Base-by-base conservation (phyloP, 2,888 invertebrate species). In the Drosophila multiciliata region DNA sequence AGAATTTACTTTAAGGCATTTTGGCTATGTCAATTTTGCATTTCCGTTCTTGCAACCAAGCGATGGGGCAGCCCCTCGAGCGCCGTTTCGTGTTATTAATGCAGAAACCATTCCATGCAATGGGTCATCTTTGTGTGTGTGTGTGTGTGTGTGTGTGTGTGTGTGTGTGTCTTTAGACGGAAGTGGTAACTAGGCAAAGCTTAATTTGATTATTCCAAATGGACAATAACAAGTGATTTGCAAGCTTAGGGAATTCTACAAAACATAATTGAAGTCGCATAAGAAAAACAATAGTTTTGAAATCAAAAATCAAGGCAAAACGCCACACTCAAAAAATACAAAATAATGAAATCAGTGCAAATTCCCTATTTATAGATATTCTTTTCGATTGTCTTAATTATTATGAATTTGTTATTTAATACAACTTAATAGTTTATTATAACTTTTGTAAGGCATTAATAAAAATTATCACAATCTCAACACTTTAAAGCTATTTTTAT, bases 1-100 rank as follows among this genome's bases (percentile, higher is more conserved):
- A 69, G 76, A 85, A 83, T 73, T 72, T 82, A 69, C 88, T 88
- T 87, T 85, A 83, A 87, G 80, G 80, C 83, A 88, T 83, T 83
- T 83, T 87, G 68, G 83, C 82, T 82, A 76, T 83, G 88, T 85
- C 88, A 83, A 85, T 82, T 83, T 82, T 82, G 80, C 88, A 83
- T 87, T 85, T 82, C 74, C 83, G 74, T 80, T 79, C 59, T 52
- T 23, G 26, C 17, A 59, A 49, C 45, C 55, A 61, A 54, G 45
- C 58, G 50, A 20, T 20, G 20, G 45, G 33, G 55, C 58, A 58
- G 45, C 79, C 75, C 57, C 67, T 58, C 35, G 52, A 66, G 80
- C 63, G 58, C 53, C 35, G 60, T 73, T 80, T 66, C 73, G 55
- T 69, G 73, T 80, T 80, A 79, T 80, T 80, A 79, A 79, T 79